These are phyloP conservation scores for Ganaspis sp. DNA, from an alignment of 1,140 invertebrate species.

Conservation along the genomic window DNA sequence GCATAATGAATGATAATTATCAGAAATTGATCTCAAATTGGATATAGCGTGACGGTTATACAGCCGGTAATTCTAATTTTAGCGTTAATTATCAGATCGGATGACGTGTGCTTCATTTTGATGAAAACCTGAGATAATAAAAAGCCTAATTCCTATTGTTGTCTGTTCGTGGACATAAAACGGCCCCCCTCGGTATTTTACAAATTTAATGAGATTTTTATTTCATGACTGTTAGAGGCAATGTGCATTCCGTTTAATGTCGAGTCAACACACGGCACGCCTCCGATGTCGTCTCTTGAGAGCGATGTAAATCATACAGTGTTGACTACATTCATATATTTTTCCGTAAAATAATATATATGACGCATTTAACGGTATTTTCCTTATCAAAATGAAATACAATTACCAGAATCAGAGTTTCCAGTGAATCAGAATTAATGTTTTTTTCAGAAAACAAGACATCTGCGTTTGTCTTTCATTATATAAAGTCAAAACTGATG, in stretches of 20 bases:
- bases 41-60: too few species aligned
- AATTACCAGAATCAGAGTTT: too few species aligned
- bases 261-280: conserved; percentile 8
- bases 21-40: too few species aligned
- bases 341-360: conserved; percentile 17
- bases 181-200: background rate
- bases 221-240: background rate
- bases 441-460: too few species aligned
- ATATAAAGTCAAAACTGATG: too few species aligned
- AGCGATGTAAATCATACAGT: conserved; percentile 17
- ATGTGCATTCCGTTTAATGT: conserved; percentile 11
- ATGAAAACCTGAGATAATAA: background rate
- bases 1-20: too few species aligned
- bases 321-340: background rate
- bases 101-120: background rate
- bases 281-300: conserved; percentile 1
- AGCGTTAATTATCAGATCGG: too few species aligned
- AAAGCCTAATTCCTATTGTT: conserved; percentile 5
- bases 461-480: too few species aligned
- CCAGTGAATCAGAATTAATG: too few species aligned
- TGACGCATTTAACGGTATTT: background rate
- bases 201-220: conserved; percentile 28
- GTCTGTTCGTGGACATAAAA: conserved; percentile 1
- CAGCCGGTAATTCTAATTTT: too few species aligned
- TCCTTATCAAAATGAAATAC: background rate